Percentiles rank a stretch among this genome's conserved stretches.
phyloP scores from a whole-genome alignment of 1,140 invertebrate species.

The Philaenus spumarius region DNA sequence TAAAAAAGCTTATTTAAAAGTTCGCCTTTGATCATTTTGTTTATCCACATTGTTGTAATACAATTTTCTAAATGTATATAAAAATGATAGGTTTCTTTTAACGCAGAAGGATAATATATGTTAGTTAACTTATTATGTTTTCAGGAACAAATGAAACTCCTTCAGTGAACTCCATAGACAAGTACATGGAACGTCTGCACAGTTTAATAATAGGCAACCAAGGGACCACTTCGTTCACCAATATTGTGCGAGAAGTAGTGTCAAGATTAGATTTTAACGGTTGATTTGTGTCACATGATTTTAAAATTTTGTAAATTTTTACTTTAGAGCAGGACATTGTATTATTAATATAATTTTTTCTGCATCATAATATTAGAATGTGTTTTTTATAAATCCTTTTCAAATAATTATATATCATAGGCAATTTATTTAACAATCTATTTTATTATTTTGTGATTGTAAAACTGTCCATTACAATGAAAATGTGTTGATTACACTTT shows the following conservation, averaged over 20 bases:
- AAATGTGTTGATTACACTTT: too few relatives aligned
- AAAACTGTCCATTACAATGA: too few relatives aligned
- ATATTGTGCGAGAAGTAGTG: conserved; percentile 21
- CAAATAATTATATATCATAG: too few relatives aligned
- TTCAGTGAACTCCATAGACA: conserved; percentile 72
- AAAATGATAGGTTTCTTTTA: conserved; percentile 58
- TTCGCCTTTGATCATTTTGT: not conserved
- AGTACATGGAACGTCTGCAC: conserved; percentile 74
- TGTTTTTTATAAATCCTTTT: too few relatives aligned
- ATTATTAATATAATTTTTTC: too few relatives aligned
- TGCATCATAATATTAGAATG: too few relatives aligned
- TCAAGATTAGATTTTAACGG: conserved; percentile 19
- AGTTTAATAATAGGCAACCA: conserved; percentile 43
- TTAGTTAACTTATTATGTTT: conserved; percentile 28
- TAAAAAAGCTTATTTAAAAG: not conserved
- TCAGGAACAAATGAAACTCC: conserved; percentile 62
- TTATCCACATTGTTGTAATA: too few relatives aligned
- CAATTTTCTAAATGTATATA: too few relatives aligned
- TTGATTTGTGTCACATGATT: conserved; percentile 7
- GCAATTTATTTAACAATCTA: too few relatives aligned
- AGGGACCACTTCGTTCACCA: conserved; percentile 16
- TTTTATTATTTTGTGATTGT: too few relatives aligned
- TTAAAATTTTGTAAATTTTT: conserved; percentile 24
- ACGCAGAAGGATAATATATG: too few relatives aligned
- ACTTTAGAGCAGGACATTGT: conserved; percentile 43